Evolutionary conservation across 2,888 invertebrate genomes (phyloP).

Genomic region (Fragum sueziense): DNA sequence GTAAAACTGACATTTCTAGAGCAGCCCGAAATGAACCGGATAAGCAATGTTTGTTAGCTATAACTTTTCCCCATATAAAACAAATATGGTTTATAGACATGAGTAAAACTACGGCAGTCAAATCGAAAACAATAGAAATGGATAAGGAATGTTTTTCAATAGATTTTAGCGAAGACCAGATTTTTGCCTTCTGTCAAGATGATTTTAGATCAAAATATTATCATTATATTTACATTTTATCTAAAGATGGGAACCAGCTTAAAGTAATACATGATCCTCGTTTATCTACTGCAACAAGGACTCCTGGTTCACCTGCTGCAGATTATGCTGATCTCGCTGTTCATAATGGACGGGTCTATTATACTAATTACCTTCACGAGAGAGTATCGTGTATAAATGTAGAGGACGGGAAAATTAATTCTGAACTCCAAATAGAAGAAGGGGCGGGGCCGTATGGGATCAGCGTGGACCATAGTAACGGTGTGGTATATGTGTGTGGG

Average conservation of each 20-base stretch:
- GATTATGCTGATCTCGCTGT: not conserved
- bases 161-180: not conserved
- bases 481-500: not conserved
- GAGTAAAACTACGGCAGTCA: not conserved
- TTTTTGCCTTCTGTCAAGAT: not conserved
- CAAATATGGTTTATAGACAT: not conserved
- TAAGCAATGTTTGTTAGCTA: not conserved
- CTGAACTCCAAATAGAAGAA: not conserved
- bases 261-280: too few species aligned
- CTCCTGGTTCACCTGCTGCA: not conserved
- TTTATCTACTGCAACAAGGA: too few species aligned
- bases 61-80: not conserved
- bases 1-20: not conserved
- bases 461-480: not conserved
- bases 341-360: not conserved
- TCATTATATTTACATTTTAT: not conserved
- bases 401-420: not conserved
- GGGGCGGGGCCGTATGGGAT: slow-evolving; percentile 3
- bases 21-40: not conserved
- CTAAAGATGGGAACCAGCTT: not conserved
- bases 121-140: not conserved
- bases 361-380: not conserved
- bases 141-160: not conserved
- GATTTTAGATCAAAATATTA: not conserved
- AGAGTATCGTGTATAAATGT: not conserved